Percentiles rank a stretch among this genome's conserved stretches.
These are phyloP conservation scores for Drosophila repletoides DNA, from an alignment of 1,140 invertebrate species.

Conservation along the genomic window DNA sequence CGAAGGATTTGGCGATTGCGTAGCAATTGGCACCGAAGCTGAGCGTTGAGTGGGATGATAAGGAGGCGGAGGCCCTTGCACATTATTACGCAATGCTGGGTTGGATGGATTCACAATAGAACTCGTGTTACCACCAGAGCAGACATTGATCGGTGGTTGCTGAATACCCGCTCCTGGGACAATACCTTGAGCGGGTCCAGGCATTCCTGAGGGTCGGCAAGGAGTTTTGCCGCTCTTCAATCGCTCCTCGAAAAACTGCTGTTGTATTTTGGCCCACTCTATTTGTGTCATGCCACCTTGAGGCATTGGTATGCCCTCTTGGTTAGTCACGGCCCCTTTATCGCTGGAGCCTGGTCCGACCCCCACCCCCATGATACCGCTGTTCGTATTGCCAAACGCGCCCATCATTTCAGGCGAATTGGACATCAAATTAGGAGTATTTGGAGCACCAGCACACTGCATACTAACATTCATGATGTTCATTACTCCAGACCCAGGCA, in stretches of 20 bases:
- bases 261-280: conserved; percentile 95
- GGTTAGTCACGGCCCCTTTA: conserved; percentile 27
- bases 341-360: conserved; percentile 14
- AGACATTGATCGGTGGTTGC: conserved; percentile 2
- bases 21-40: conserved; percentile 91
- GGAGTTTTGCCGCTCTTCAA: conserved; percentile 71
- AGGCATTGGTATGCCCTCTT: conserved; percentile 81
- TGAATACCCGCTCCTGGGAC: neutral
- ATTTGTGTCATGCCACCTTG: conserved; percentile 84
- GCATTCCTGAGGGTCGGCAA: conserved; percentile 15
- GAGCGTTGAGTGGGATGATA: conserved; percentile 92
- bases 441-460: conserved; percentile 22
- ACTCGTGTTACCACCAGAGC: neutral
- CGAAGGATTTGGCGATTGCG: conserved; percentile 88
- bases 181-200: neutral
- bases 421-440: conserved; percentile 30
- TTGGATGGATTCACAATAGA: neutral
- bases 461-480: conserved; percentile 31
- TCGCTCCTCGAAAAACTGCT: conserved; percentile 90
- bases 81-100: conserved; percentile 81
- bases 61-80: conserved; percentile 93
- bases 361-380: conserved; percentile 18
- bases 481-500: conserved; percentile 7
- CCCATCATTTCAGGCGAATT: conserved; percentile 53
- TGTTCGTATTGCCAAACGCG: conserved; percentile 41